These are phyloP conservation scores for Parnassius orleans DNA, from an alignment of 2,888 invertebrate genomes.

Conservation along the genomic window DNA sequence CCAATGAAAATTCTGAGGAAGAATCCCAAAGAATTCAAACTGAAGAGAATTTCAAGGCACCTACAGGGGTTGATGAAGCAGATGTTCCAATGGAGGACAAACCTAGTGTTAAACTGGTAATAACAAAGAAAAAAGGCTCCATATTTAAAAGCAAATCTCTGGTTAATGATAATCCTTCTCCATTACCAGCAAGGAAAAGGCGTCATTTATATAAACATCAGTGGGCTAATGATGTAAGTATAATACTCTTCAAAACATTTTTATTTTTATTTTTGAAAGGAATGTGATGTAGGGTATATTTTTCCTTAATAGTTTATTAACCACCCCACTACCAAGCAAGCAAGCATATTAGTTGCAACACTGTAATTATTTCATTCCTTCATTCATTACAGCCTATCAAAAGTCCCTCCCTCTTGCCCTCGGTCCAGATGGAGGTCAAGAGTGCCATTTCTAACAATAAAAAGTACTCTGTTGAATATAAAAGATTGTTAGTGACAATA, in stretches of 20 bases:
- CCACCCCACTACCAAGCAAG: too few relatives aligned
- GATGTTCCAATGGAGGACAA: conserved; percentile 71
- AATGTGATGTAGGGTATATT: too few relatives aligned
- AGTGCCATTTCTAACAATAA: too few relatives aligned
- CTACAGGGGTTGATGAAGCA: conserved; percentile 54
- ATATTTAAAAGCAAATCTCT: conserved; percentile 92
- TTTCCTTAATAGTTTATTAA: too few relatives aligned
- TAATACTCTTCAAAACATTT: not conserved
- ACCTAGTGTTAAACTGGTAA: conserved; percentile 84
- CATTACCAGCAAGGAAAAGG: conserved; percentile 84
- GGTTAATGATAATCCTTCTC: conserved; percentile 82
- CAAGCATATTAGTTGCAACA: too few relatives aligned
- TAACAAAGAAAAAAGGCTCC: conserved; percentile 92
- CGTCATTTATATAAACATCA: conserved; percentile 93
- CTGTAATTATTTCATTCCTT: too few relatives aligned
- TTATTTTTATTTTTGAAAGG: too few relatives aligned
- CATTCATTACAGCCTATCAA: too few relatives aligned
- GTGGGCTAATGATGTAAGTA: conserved; percentile 89
- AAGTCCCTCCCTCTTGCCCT: too few relatives aligned
- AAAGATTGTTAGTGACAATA: too few relatives aligned
- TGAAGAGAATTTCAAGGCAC: conserved; percentile 74
- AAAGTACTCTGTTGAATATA: too few relatives aligned
- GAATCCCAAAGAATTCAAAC: conserved; percentile 60
- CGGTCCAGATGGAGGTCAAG: too few relatives aligned
- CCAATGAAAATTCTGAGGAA: conserved; percentile 69